Conservation (phyloP, 2,888 invertebrate genomes). For the Masnerella sp. region DNA sequence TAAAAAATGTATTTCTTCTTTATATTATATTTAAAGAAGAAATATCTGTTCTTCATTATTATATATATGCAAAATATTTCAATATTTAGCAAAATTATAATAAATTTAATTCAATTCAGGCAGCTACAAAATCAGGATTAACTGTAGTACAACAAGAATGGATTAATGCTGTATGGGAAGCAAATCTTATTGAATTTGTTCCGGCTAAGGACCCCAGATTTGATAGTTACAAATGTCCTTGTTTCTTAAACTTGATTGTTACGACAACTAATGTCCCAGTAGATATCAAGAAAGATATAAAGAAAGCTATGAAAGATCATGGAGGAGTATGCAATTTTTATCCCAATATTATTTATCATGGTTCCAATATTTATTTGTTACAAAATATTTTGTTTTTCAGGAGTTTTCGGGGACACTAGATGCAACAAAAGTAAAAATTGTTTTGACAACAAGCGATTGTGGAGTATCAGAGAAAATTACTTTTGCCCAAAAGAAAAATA, state of each 20-base stretch:
- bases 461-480: slow-evolving; percentile 84
- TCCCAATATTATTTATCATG: neutral
- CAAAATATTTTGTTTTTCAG: slow-evolving; percentile 67
- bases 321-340: slow-evolving; percentile 80
- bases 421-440: slow-evolving; percentile 79
- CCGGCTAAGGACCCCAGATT: slow-evolving; percentile 83
- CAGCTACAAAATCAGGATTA: slow-evolving; percentile 82
- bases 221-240: slow-evolving; percentile 81
- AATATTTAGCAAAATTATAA: too few relatives aligned
- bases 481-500: slow-evolving; percentile 80
- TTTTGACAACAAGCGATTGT: slow-evolving; percentile 77
- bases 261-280: slow-evolving; percentile 87
- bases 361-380: neutral
- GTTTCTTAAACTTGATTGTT: slow-evolving; percentile 88
- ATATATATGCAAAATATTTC: too few relatives aligned
- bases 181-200: slow-evolving; percentile 82
- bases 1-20: too few relatives aligned
- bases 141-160: slow-evolving; percentile 87
- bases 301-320: slow-evolving; percentile 84
- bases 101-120: slow-evolving; percentile 77
- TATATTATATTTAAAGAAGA: too few relatives aligned
- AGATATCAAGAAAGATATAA: slow-evolving; percentile 82
- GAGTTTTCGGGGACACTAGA: slow-evolving; percentile 79
- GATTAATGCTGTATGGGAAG: slow-evolving; percentile 89
- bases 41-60: too few relatives aligned